phyloP scores from a whole-genome alignment of 2,113 vertebrate genomes.

The Gallinago media region DNA sequence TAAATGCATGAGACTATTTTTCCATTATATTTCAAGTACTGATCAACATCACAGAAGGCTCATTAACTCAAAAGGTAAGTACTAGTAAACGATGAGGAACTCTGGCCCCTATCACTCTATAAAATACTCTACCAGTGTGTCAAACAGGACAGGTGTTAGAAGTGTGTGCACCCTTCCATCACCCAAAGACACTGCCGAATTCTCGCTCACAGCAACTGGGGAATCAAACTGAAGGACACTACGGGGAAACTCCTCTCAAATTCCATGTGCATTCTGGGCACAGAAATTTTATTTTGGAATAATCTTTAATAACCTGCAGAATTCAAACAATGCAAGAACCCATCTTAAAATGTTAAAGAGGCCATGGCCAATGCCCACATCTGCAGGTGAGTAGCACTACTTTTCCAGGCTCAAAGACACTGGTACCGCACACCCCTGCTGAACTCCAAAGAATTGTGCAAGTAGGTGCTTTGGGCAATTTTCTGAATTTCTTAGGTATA shows the following conservation, averaged over 20 bases:
- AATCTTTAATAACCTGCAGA: too few species aligned
- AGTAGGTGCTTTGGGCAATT: accelerated
- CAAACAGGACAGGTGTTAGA: background rate
- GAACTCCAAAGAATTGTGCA: background rate
- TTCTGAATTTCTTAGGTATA: background rate
- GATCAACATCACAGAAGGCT: background rate
- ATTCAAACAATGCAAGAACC: background rate
- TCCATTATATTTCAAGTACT: background rate
- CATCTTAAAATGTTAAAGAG: background rate
- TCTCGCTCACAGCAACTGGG: background rate
- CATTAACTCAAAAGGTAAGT: background rate
- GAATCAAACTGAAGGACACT: background rate
- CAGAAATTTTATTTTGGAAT: background rate
- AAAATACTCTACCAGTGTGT: background rate
- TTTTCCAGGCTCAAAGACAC: background rate
- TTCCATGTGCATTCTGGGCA: accelerated
- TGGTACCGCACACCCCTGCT: accelerated
- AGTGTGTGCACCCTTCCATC: accelerated
- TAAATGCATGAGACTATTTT: background rate
- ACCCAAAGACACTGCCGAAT: background rate
- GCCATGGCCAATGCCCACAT: accelerated
- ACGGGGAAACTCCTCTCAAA: background rate
- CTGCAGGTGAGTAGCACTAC: background rate
- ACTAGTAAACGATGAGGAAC: background rate
- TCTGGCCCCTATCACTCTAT: background rate